Evolutionary conservation across 2,888 invertebrate species (phyloP).

Genomic region (Drosophila anceps): DNA sequence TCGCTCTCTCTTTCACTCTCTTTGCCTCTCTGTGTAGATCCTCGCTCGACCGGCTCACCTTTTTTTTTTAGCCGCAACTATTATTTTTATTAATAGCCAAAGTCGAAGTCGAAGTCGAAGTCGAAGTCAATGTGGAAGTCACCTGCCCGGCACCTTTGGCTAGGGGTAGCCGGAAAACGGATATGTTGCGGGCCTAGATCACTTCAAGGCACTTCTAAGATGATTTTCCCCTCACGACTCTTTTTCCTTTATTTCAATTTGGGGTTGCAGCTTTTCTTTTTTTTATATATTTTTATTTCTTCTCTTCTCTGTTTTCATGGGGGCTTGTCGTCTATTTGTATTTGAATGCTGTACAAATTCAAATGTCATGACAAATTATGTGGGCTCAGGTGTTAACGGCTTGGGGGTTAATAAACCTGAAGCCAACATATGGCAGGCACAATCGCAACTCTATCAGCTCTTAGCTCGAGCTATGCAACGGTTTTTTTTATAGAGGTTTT

Average conservation of each 20-base stretch:
- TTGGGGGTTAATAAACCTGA: conserved; percentile 75
- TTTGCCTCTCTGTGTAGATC: conserved; percentile 11
- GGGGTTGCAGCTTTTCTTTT: conserved; percentile 65
- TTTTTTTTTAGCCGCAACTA: conserved; percentile 76
- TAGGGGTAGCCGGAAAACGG: conserved; percentile 79
- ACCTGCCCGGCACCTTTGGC: conserved; percentile 76
- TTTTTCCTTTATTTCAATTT: conserved; percentile 31
- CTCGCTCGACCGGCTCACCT: conserved; percentile 57
- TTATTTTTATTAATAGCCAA: conserved; percentile 84
- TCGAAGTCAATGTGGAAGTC: conserved; percentile 74
- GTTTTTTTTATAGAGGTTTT: conserved; percentile 2
- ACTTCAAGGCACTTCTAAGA: conserved; percentile 61
- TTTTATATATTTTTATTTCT: conserved; percentile 48
- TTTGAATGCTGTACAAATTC: conserved; percentile 72
- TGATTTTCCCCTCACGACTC: conserved; percentile 64
- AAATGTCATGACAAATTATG: conserved; percentile 82
- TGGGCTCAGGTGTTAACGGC: conserved; percentile 82
- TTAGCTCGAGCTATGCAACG: background rate
- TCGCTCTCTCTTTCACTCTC: background rate
- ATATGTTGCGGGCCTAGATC: conserved; percentile 56
- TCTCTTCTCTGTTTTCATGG: conserved; percentile 51
- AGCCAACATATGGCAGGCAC: conserved; percentile 63
- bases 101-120: conserved; percentile 57
- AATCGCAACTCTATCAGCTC: conserved; percentile 19
- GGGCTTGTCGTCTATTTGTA: conserved; percentile 64